Evolutionary conservation across 1,140 invertebrate species (phyloP).

Genomic region (Nomia melanderi): DNA sequence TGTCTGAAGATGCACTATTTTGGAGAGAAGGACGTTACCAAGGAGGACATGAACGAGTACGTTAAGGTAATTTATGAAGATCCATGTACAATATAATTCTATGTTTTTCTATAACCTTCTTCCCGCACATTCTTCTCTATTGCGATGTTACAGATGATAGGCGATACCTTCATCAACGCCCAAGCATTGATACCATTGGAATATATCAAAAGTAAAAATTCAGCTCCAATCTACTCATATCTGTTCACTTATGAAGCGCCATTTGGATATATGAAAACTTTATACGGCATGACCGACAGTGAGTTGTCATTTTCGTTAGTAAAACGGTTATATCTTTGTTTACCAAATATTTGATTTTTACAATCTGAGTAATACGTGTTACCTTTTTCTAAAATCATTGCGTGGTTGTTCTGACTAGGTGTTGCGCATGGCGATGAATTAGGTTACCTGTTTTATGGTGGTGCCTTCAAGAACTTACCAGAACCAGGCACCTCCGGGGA

Average conservation of each 20-base stretch:
- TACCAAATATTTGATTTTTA: too few relatives aligned
- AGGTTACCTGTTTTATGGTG: constrained; percentile 84
- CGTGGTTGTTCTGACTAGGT: constrained; percentile 64
- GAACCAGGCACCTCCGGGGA: constrained; percentile 62
- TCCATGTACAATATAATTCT: too few relatives aligned
- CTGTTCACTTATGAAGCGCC: constrained; percentile 70
- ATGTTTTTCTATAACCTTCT: background rate
- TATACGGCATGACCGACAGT: constrained; percentile 66
- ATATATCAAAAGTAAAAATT: constrained; percentile 65
- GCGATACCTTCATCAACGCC: constrained; percentile 65
- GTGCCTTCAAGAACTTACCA: constrained; percentile 70
- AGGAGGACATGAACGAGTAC: constrained; percentile 77
- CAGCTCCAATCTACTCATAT: constrained; percentile 74
- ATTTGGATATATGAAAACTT: constrained; percentile 70
- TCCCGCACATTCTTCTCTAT: background rate
- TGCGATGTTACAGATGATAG: constrained; percentile 65
- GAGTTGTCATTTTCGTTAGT: background rate
- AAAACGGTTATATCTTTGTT: background rate
- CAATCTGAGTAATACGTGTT: background rate
- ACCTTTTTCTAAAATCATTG: background rate
- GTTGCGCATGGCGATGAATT: constrained; percentile 87
- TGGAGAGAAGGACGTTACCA: constrained; percentile 77
- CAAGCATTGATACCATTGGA: constrained; percentile 61
- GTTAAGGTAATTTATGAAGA: constrained; percentile 75
- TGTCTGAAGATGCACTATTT: constrained; percentile 84